phyloP scores from a whole-genome alignment of 30 jellyfish, hydroid and myxozoan species.

The Clytia hemisphaerica region DNA sequence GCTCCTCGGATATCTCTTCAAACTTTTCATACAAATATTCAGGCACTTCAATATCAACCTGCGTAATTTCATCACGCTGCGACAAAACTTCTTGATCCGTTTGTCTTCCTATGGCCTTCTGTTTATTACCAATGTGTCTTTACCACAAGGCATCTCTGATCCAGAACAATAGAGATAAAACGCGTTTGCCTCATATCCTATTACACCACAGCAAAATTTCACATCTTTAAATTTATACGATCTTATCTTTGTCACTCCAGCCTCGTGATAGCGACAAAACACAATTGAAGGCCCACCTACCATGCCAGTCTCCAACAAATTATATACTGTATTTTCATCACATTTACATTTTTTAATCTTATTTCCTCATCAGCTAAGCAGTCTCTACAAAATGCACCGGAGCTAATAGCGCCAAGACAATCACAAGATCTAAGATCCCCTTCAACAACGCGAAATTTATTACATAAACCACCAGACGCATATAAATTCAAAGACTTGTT shows the following conservation, averaged over 20 bases:
- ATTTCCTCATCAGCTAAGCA: too few relatives aligned
- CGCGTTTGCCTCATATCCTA: not conserved
- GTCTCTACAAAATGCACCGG: too few relatives aligned
- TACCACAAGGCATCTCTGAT: not conserved
- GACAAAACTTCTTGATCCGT: too few relatives aligned
- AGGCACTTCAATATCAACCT: not conserved
- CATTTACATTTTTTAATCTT: not conserved
- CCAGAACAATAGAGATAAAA: not conserved
- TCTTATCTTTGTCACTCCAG: conserved; percentile 1
- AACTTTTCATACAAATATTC: not conserved
- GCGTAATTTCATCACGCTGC: not conserved
- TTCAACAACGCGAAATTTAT: not conserved
- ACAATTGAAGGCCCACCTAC: conserved; percentile 19
- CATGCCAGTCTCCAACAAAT: conserved; percentile 10
- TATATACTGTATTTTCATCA: not conserved
- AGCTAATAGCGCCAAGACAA: too few relatives aligned
- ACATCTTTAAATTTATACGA: not conserved
- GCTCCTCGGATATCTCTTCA: not conserved
- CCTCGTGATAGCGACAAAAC: conserved; percentile 13
- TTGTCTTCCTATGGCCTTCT: not conserved
- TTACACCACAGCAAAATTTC: not conserved
- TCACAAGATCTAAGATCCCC: too few relatives aligned
- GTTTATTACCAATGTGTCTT: not conserved
- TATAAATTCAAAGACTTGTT: not conserved
- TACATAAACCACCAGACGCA: not conserved